A percentile compares a stretch with the other conserved stretches of the same genome.
phyloP scores from a whole-genome alignment of 2,113 vertebrate species.

The Sceloporus undulatus region DNA sequence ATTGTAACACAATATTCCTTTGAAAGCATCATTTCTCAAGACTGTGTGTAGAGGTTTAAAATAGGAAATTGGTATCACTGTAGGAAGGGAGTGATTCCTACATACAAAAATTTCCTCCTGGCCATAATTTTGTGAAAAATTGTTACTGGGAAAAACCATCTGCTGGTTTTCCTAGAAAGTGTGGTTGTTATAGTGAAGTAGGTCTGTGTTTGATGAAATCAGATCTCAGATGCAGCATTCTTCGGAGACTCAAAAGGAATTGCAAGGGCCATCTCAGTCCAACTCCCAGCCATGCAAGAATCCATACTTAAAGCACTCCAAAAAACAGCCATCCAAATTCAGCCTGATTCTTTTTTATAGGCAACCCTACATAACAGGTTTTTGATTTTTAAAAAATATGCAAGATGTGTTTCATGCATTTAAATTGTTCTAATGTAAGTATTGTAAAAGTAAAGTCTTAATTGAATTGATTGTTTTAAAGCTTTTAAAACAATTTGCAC shows the following conservation, averaged over 20 bases:
- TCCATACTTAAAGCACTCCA: too few relatives aligned
- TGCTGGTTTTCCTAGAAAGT: neutral
- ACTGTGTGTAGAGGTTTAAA: neutral
- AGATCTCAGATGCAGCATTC: neutral
- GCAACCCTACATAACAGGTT: neutral
- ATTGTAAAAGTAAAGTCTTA: too few relatives aligned
- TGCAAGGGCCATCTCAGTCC: too few relatives aligned
- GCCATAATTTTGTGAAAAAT: conserved; percentile 18
- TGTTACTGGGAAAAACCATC: neutral
- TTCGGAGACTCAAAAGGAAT: neutral
- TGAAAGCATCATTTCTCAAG: neutral
- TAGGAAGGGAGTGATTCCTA: accelerated
- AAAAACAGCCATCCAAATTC: too few relatives aligned
- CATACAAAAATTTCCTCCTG: neutral
- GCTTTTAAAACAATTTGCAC: too few relatives aligned
- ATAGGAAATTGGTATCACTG: neutral
- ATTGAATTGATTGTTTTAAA: too few relatives aligned
- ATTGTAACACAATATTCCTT: neutral
- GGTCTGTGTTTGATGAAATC: neutral
- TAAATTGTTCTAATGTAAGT: too few relatives aligned
- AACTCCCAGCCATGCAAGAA: too few relatives aligned
- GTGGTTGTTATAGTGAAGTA: neutral
- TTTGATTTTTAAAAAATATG: too few relatives aligned
- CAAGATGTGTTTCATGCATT: neutral
- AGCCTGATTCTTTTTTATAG: neutral